Percentiles rank a stretch among this genome's conserved stretches.
phyloP scores from a whole-genome alignment of 2,797 vertebrate genomes.

The Coluber constrictor region DNA sequence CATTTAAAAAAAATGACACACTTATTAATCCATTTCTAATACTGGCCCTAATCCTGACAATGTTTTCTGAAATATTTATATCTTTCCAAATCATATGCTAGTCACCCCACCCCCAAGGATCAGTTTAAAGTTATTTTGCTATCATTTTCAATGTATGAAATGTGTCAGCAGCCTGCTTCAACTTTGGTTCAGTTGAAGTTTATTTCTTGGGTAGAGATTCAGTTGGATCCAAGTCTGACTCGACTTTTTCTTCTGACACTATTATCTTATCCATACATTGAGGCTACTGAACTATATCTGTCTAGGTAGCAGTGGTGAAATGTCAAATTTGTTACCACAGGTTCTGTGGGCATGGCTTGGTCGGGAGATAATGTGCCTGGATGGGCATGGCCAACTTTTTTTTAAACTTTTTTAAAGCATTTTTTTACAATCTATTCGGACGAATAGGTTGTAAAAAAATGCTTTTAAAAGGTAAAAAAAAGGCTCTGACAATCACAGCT shows the following conservation, averaged over 20 bases:
- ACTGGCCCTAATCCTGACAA: background rate
- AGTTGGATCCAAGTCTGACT: background rate
- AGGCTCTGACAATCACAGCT: no score
- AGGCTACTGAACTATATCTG: background rate
- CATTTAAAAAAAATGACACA: background rate
- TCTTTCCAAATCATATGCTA: background rate
- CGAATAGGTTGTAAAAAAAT: no score
- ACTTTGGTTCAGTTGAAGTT: background rate
- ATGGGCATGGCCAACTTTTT: no score
- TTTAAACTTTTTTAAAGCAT: no score
- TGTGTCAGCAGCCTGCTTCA: background rate
- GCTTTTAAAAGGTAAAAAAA: no score
- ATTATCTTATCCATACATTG: background rate
- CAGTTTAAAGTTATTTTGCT: background rate
- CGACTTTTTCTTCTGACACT: background rate
- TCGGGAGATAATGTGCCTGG: no score
- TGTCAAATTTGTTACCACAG: no score
- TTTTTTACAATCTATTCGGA: no score
- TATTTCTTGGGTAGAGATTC: background rate
- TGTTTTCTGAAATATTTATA: background rate
- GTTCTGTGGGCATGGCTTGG: no score
- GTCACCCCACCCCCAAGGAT: background rate
- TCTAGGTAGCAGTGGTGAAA: background rate
- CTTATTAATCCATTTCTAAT: background rate
- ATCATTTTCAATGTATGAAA: background rate